Percentiles rank a stretch among this genome's conserved stretches.
Conservation (phyloP, 2,113 vertebrate genomes). For the Muscicapa adusta region DNA sequence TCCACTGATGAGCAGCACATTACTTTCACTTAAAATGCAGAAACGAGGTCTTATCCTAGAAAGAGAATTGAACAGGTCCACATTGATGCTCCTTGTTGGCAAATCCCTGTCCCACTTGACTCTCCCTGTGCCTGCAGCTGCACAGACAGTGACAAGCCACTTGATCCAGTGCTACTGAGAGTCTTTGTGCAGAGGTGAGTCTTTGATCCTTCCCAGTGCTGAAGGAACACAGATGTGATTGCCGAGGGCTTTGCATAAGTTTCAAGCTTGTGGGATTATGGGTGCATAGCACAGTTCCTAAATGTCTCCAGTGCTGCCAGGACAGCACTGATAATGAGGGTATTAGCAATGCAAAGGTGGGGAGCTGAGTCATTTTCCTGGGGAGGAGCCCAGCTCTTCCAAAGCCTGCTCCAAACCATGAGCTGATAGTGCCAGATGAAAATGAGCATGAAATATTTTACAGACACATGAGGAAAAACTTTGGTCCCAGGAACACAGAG, state of each 20-base stretch:
- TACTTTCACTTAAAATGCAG: neutral
- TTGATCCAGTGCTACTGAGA: neutral
- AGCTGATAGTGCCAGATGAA: neutral
- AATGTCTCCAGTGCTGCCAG: neutral
- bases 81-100: neutral
- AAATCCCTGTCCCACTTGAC: neutral
- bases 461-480: neutral
- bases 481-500: neutral
- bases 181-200: conserved; percentile 15
- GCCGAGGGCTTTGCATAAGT: conserved; percentile 30
- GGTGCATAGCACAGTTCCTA: neutral
- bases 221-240: conserved; percentile 16
- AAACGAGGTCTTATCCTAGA: neutral
- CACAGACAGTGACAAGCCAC: neutral
- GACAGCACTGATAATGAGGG: neutral
- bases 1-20: neutral
- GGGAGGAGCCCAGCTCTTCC: neutral
- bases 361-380: neutral
- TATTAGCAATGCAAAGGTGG: conserved; percentile 28
- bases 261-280: conserved; percentile 1
- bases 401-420: neutral
- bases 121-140: neutral
- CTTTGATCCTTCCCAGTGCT: conserved; percentile 23
- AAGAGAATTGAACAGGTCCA: neutral
- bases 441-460: neutral